phyloP scores from a whole-genome alignment of 2,113 vertebrate genomes.

The Thalassoma bifasciatum region DNA sequence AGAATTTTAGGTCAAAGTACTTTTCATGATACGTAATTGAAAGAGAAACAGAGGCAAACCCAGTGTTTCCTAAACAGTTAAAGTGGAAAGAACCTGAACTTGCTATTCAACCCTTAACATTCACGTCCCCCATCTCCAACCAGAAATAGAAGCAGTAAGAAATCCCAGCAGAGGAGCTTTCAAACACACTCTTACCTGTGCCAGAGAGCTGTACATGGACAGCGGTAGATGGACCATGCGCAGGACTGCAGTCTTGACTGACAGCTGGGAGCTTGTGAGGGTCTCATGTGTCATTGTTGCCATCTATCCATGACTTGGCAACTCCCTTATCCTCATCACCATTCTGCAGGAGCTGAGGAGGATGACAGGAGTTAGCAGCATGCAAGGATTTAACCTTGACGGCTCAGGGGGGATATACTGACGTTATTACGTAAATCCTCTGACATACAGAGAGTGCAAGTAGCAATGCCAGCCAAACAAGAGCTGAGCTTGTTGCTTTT shows the following conservation, averaged over 20 bases:
- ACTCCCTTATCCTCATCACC: conserved; percentile 21
- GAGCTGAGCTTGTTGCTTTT: background rate
- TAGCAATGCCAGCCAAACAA: background rate
- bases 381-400: conserved; percentile 48
- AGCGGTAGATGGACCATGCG: conserved; percentile 88
- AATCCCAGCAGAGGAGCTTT: background rate
- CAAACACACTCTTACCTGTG: conserved; percentile 84
- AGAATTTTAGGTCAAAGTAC: background rate
- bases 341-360: conserved; percentile 48
- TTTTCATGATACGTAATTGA: background rate
- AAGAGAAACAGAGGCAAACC: background rate
- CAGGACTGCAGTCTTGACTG: conserved; percentile 84
- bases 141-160: background rate
- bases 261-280: conserved; percentile 80
- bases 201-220: conserved; percentile 87
- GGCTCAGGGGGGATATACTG: conserved; percentile 34
- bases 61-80: background rate
- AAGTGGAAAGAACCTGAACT: background rate
- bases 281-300: conserved; percentile 89
- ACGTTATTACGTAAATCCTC: conserved; percentile 46
- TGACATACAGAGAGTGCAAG: background rate
- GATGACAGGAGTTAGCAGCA: conserved; percentile 25
- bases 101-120: background rate
- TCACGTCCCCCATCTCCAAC: background rate
- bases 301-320: conserved; percentile 80